Base-by-base conservation (phyloP, 2,888 invertebrate genomes). In the Silvanus unidentatus region DNA sequence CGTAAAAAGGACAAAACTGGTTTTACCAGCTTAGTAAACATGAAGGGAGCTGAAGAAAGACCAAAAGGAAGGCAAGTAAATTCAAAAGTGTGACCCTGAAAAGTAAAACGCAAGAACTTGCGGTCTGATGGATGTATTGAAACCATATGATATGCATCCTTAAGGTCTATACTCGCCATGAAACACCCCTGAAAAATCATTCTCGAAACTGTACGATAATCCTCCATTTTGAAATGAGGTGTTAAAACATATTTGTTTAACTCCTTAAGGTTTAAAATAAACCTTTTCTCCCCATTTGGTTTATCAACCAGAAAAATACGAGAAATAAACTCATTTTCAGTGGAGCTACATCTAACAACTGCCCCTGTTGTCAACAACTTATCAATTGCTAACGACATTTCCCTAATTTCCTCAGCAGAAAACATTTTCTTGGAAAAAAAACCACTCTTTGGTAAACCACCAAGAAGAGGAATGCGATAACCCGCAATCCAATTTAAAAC, bases 61-160 rank as follows among this genome's bases (percentile, higher is more conserved):
- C 41, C 41, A 8, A 41, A 32, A n/a, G 41, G 32, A 10, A 41
- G 5, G 22, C 14, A 29, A 5, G 16, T 41, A 13, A 38, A 41
- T 32, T 32, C 32, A 15, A 12, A 41, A 4, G 35, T 3, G 13
- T 29, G 10, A 9, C 35, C 14, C 3, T 41, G 30, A 34, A 32
- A 41, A 2, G 4, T 11, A 34, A 41, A 41, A 10, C 30, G 6
- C 5, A 41, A 32, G 12, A 36, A 41, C 22, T 41, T 30, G 9
- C 11, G 6, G 13, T 22, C 5, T 27, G 3, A 5, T 34, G 35
- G 4, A 13, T 41, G 11, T n/a, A 41, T 41, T 3, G 41, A 15
- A 15, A 32, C n/a, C 27, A 32, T 27, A 16, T 27, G 35, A 41
- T 41, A 41, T 6, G 41, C 41, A 34, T 41, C 41, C 13, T 41